Evolutionary conservation across 2,888 invertebrate species (phyloP).

Genomic region (Ophion costatus): DNA sequence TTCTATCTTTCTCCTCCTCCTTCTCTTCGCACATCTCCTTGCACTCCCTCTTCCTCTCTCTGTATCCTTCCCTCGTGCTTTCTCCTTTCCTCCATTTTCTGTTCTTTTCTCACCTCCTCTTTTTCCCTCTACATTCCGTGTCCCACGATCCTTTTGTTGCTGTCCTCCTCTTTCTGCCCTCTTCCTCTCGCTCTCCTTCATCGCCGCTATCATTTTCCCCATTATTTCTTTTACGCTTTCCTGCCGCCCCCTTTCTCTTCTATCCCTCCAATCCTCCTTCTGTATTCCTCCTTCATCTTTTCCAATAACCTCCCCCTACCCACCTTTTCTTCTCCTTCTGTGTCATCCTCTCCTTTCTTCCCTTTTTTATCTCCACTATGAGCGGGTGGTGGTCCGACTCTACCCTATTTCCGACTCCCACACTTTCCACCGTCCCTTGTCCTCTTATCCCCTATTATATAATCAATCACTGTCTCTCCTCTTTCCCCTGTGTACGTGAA

Average conservation of each 20-base stretch:
- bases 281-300: conserved; percentile 15
- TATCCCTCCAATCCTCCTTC: not conserved
- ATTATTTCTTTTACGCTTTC: conserved; percentile 27
- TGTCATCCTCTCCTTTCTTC: not conserved
- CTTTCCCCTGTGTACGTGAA: conserved; percentile 15
- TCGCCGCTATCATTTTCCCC: conserved; percentile 8
- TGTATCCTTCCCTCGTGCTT: not conserved
- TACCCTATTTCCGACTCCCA: conserved; percentile 35
- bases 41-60: too few species aligned
- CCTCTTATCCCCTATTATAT: conserved; percentile 32
- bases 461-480: conserved; percentile 53
- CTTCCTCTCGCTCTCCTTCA: not conserved
- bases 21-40: too few species aligned
- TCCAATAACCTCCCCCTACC: conserved; percentile 9
- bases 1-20: too few species aligned
- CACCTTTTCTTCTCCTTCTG: conserved; percentile 1
- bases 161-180: not conserved
- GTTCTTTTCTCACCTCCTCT: not conserved
- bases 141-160: not conserved
- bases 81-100: not conserved
- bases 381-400: conserved; percentile 55
- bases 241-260: conserved; percentile 21
- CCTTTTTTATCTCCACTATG: not conserved
- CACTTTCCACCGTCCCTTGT: conserved; percentile 22
- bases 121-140: not conserved